Conservation (phyloP, 1,140 invertebrate genomes). For the Laodelphax striatellus region DNA sequence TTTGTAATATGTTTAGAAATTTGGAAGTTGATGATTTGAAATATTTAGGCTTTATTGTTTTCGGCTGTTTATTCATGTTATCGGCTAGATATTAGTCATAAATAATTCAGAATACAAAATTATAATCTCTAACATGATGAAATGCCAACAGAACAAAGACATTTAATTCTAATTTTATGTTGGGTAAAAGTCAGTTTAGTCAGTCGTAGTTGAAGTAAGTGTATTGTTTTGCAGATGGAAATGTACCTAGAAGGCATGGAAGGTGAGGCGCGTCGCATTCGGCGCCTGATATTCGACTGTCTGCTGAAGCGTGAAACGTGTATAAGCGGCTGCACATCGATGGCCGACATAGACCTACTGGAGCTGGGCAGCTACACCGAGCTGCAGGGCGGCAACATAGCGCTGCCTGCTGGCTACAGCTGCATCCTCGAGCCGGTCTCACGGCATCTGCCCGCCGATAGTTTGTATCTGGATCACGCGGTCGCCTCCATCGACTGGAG, state of each 20-base stretch:
- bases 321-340: conserved; percentile 82
- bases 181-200: too few relatives aligned
- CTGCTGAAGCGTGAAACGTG: conserved; percentile 87
- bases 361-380: conserved; percentile 87
- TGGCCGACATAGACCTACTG: conserved; percentile 78
- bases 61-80: too few relatives aligned
- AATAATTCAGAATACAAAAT: too few relatives aligned
- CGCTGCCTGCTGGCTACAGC: conserved; percentile 79
- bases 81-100: too few relatives aligned
- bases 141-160: too few relatives aligned
- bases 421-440: conserved; percentile 70
- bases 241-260: conserved; percentile 70
- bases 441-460: conserved; percentile 59
- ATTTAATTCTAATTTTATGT: too few relatives aligned
- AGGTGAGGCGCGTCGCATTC: conserved; percentile 56
- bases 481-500: conserved; percentile 66
- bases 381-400: conserved; percentile 87
- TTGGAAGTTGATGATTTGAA: too few relatives aligned
- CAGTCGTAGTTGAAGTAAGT: too few relatives aligned
- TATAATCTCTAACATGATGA: too few relatives aligned
- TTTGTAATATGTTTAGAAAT: too few relatives aligned
- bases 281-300: conserved; percentile 79
- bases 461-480: conserved; percentile 52
- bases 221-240: conserved; percentile 26
- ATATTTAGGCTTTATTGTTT: too few relatives aligned